phyloP scores from a whole-genome alignment of 2,797 vertebrate species.

The Todus mexicanus region DNA sequence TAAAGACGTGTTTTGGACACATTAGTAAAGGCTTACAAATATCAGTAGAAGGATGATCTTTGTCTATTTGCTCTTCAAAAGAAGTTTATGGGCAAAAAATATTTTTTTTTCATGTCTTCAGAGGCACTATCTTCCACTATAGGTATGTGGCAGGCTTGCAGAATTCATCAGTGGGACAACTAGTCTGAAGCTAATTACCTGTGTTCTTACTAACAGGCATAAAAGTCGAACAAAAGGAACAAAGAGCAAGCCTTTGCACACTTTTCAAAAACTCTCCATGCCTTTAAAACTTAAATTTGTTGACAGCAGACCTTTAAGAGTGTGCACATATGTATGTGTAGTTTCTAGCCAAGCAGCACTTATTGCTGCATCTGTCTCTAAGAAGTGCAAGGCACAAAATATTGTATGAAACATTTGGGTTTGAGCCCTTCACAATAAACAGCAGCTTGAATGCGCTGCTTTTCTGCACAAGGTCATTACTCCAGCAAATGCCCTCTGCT shows the following conservation, averaged over 20 bases:
- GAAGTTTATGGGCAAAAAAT: neutral
- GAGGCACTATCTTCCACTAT: neutral
- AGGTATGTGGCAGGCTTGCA: neutral
- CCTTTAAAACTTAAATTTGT: neutral
- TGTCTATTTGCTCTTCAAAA: neutral
- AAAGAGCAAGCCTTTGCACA: neutral
- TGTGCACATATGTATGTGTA: neutral
- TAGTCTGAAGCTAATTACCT: slow-evolving; percentile 19
- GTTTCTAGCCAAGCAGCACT: neutral
- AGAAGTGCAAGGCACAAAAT: neutral
- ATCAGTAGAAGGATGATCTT: neutral
- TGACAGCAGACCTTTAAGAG: neutral
- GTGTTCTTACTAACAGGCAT: neutral
- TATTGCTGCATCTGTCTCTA: neutral
- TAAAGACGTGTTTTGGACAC: neutral
- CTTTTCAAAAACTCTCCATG: neutral
- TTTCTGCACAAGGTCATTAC: neutral
- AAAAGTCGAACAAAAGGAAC: neutral
- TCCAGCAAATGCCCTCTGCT: neutral
- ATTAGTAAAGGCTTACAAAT: neutral
- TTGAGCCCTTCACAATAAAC: neutral
- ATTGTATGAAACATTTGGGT: neutral
- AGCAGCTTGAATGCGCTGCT: neutral
- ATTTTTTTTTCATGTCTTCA: neutral
- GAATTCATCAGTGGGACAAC: neutral